Evolutionary conservation across 1,140 invertebrate species (phyloP).

Genomic region (Zaprionus nigranus): DNA sequence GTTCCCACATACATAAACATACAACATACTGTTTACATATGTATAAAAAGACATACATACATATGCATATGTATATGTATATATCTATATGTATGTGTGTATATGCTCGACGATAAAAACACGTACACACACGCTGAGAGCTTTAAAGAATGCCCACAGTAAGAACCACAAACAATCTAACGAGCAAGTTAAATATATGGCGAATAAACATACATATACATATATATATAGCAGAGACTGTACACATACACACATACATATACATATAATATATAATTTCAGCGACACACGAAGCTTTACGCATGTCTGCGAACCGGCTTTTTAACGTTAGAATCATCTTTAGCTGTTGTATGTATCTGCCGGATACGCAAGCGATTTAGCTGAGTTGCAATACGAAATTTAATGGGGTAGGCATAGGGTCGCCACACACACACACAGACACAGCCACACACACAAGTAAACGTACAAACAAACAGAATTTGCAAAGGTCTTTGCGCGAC

Average conservation of each 20-base stretch:
- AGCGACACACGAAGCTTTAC: conserved; percentile 47
- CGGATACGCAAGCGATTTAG: conserved; percentile 40
- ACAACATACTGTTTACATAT: too few species aligned
- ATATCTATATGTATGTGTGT: not conserved
- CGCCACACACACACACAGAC: conserved; percentile 1
- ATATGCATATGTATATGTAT: not conserved
- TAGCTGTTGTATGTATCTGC: conserved; percentile 43
- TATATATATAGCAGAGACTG: not conserved
- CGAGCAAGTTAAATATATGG: conserved; percentile 4
- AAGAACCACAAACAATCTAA: conserved; percentile 31
- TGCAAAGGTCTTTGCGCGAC: conserved; percentile 2
- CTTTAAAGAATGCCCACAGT: conserved; percentile 12
- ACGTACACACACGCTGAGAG: conserved; percentile 13
- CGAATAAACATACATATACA: not conserved
- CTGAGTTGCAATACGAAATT: conserved; percentile 63
- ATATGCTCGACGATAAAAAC: conserved; percentile 18
- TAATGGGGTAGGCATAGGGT: conserved; percentile 80
- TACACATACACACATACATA: not conserved
- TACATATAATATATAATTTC: conserved; percentile 38
- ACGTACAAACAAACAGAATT: not conserved
- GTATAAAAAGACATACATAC: not conserved
- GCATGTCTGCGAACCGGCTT: conserved; percentile 79
- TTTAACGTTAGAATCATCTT: conserved; percentile 69
- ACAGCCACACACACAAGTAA: not conserved
- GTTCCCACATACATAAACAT: not conserved